phyloP scores from a whole-genome alignment of 2,888 invertebrate species.

The Thera obeliscata region DNA sequence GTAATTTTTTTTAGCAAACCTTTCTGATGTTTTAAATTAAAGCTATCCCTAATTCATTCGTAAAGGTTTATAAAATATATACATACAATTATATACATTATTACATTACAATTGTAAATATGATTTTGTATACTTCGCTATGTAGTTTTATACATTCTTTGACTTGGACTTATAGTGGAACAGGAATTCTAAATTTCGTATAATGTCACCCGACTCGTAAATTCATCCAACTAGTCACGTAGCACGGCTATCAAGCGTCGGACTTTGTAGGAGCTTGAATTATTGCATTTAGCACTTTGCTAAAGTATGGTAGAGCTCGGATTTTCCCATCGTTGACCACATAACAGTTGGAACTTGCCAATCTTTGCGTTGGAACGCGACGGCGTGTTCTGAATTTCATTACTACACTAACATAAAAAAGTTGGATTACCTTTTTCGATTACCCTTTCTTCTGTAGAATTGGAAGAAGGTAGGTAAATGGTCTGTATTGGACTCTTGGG shows the following conservation, averaged over 20 bases:
- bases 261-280: conserved; percentile 26
- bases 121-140: no score
- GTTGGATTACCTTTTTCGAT: no score
- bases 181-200: neutral
- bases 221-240: conserved; percentile 18
- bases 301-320: conserved; percentile 22
- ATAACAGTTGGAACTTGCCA: neutral
- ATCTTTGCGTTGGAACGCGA: neutral
- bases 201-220: neutral
- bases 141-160: no score
- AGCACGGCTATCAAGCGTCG: conserved; percentile 13
- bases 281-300: conserved; percentile 34
- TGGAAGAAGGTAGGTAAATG: no score
- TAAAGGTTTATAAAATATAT: no score
- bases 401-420: neutral
- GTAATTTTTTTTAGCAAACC: no score
- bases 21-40: no score
- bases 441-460: no score
- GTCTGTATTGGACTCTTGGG: neutral
- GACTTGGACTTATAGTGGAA: neutral
- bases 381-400: neutral
- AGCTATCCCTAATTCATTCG: no score
- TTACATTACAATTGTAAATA: no score
- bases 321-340: conserved; percentile 2
- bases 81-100: no score